Base-by-base conservation (phyloP, 1,140 invertebrate species). In the Platorchestia sp. region DNA sequence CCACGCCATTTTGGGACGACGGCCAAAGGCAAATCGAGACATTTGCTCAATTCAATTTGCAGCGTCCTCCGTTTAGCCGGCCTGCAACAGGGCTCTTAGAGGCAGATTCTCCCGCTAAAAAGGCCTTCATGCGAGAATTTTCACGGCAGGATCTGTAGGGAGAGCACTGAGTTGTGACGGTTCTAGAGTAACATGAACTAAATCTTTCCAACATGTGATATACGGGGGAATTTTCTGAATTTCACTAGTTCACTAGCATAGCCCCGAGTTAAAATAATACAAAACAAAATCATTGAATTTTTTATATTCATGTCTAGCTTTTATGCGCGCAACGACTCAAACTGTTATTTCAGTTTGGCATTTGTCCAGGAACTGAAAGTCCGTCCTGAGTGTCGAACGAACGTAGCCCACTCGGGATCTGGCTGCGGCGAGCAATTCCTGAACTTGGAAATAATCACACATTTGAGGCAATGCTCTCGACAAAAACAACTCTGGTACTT, bases 1-100 rank as follows among this genome's bases (percentile, higher is more conserved):
- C 91, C 22, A 14, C 91, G 91, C 91, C 91, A 93, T 93, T 93
- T 93, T 45, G 91, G 44, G 91, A 44, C 44, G 91, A 93, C 91
- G 91, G 45, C 91, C 91, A 93, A 93, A 93, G 91, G 91, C 91
- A 93, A 93, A 93, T 93, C 91, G 43, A 44, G 45, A 47, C 91
- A 93, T 93, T 93, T 93, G 91, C 91, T 93, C 91, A 93, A 93
- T 93, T 93, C 91, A 93, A 47, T 93, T 93, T 93, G 43, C 91
- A 93, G 91, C 43, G 27, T 47, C 40, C 45, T 93, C 43, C 91
- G 40, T 45, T 93, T 93, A 93, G 43, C 91, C 45, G 45, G 41
- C 41, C 41, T 93, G 16, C 91, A 93, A 93, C 91, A 16, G 45
- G 44, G 36, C 91, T 93, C 91, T 93, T 93, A 44, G 91, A 93